Percentiles rank a stretch among this genome's conserved stretches.
Conservation (phyloP, 2,113 vertebrate species). For the Brienomyrus longianalis region DNA sequence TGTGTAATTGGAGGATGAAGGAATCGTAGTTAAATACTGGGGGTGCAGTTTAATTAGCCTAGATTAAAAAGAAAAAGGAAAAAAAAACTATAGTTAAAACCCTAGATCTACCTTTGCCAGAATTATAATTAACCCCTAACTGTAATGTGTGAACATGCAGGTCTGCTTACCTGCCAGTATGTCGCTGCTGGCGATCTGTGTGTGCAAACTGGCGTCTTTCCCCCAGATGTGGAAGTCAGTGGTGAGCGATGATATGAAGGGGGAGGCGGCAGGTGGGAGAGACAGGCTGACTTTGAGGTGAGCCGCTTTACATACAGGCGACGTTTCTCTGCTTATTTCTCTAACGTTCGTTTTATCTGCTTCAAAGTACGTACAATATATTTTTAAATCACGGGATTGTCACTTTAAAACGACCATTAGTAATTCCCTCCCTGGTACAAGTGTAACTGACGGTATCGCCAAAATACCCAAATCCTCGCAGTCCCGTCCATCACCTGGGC, state of each 20-base stretch:
- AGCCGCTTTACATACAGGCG: slow-evolving; percentile 25
- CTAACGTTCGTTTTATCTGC: background rate
- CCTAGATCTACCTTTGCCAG: background rate
- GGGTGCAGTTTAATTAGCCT: background rate
- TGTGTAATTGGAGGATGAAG: background rate
- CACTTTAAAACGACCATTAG: background rate
- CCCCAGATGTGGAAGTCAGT: slow-evolving; percentile 92
- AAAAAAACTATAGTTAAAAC: too few species aligned
- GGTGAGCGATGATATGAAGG: slow-evolving; percentile 74
- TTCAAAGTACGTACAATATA: background rate
- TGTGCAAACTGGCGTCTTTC: background rate
- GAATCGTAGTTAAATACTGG: background rate
- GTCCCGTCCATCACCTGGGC: slow-evolving; percentile 50
- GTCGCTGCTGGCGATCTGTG: too few species aligned
- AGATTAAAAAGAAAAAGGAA: background rate
- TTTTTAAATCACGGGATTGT: background rate
- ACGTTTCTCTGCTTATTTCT: background rate
- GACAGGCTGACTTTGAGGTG: slow-evolving; percentile 91
- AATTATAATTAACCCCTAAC: background rate
- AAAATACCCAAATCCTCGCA: background rate
- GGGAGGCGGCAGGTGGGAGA: slow-evolving; percentile 84
- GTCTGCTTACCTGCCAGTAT: too few species aligned
- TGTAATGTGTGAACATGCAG: background rate
- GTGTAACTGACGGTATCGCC: background rate
- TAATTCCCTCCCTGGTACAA: background rate